phyloP scores from a whole-genome alignment of 2,797 vertebrate species.

The Poecilia picta region DNA sequence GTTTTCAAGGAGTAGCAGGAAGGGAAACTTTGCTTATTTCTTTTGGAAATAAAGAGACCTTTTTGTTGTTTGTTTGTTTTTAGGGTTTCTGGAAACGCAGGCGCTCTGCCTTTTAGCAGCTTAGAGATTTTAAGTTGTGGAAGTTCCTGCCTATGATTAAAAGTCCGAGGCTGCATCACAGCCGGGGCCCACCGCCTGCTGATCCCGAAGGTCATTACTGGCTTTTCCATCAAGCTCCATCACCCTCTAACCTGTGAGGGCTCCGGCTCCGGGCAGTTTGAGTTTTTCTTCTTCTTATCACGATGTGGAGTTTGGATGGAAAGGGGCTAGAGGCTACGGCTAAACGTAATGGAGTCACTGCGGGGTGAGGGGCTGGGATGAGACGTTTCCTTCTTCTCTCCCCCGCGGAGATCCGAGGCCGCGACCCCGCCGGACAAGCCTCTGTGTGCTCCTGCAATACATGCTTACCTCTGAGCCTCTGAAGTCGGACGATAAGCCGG shows the following conservation, averaged over 20 bases:
- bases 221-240: conserved; percentile 56
- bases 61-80: neutral
- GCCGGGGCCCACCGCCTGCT: conserved; percentile 25
- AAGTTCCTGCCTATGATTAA: conserved; percentile 18
- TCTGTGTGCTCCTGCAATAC: neutral
- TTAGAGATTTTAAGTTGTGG: conserved; percentile 7
- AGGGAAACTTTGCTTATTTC: neutral
- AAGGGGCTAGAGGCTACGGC: conserved; percentile 35
- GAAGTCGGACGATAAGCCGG: neutral
- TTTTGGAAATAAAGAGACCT: neutral
- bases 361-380: conserved; percentile 21
- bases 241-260: conserved; percentile 31
- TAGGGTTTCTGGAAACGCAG: neutral
- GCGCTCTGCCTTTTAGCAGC: neutral
- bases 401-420: conserved; percentile 24
- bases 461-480: conserved; percentile 10
- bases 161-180: conserved; percentile 12
- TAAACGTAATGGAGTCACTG: conserved; percentile 43
- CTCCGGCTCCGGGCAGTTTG: conserved; percentile 18
- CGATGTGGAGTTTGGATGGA: conserved; percentile 33
- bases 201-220: conserved; percentile 50
- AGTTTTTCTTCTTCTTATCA: conserved; percentile 9
- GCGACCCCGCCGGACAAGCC: neutral
- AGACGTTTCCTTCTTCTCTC: conserved; percentile 19
- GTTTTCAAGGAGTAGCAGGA: neutral